A percentile compares a stretch with the other conserved stretches of the same genome.
phyloP scores from a whole-genome alignment of 2,888 invertebrate species.

The Latheticus oryzae region DNA sequence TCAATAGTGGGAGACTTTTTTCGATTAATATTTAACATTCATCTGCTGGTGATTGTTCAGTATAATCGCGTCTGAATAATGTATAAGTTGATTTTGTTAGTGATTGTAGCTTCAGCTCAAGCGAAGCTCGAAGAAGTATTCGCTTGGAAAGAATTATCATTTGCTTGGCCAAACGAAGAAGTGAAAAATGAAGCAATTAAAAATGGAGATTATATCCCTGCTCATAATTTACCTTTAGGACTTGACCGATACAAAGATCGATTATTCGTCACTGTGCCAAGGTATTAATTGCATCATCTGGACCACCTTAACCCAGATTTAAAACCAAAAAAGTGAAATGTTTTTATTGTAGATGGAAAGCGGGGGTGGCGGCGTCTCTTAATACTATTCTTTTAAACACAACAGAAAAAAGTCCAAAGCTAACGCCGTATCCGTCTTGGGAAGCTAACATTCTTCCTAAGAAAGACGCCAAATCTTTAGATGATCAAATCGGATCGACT shows the following conservation, averaged over 20 bases:
- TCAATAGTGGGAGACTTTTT: conserved; percentile 25
- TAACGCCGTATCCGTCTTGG: conserved; percentile 83
- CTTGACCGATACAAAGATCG: conserved; percentile 78
- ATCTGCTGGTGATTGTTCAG: conserved; percentile 25
- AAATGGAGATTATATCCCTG: conserved; percentile 71
- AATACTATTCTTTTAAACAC: conserved; percentile 72
- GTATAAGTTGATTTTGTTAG: conserved; percentile 28
- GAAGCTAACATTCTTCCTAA: conserved; percentile 81
- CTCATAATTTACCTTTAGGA: conserved; percentile 78
- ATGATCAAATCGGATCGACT: conserved; percentile 76
- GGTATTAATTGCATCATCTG: conserved; percentile 59
- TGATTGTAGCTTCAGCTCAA: conserved; percentile 30
- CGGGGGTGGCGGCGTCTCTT: conserved; percentile 77
- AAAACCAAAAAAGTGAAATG: neutral
- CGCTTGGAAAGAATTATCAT: conserved; percentile 78
- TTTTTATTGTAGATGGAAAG: conserved; percentile 70
- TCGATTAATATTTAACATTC: conserved; percentile 16
- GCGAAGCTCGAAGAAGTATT: conserved; percentile 73
- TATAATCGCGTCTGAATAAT: conserved; percentile 20
- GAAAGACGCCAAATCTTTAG: conserved; percentile 66
- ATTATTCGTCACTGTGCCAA: conserved; percentile 77
- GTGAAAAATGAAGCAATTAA: conserved; percentile 72
- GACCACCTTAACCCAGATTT: conserved; percentile 15
- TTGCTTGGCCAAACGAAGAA: conserved; percentile 73
- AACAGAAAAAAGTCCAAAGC: conserved; percentile 75